Percentiles rank a stretch among this genome's conserved stretches.
These are phyloP conservation scores for Heterodera schachtii DNA, from an alignment of 1,140 invertebrate species.

Conservation along the genomic window DNA sequence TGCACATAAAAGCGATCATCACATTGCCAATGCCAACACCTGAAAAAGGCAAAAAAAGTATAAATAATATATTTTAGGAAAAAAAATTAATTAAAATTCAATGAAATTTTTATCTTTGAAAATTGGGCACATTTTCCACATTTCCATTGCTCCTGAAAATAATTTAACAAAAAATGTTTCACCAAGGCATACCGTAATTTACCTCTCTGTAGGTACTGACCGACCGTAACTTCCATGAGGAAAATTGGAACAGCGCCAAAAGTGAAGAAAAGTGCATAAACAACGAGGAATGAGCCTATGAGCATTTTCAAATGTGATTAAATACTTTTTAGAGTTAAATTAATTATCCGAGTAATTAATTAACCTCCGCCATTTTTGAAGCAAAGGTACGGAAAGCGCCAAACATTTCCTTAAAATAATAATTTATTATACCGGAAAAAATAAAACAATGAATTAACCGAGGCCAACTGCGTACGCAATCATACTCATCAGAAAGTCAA, in stretches of 20 bases:
- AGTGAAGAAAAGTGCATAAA: constrained; percentile 61
- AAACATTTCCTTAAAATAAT: constrained; percentile 67
- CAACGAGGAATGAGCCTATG: constrained; percentile 61
- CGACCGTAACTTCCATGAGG: constrained; percentile 77
- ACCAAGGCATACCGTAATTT: constrained; percentile 66
- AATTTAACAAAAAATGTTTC: constrained; percentile 53
- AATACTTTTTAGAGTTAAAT: background rate
- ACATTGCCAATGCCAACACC: constrained; percentile 65
- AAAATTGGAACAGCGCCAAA: constrained; percentile 75
- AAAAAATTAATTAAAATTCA: constrained; percentile 8
- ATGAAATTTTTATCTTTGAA: constrained; percentile 73
- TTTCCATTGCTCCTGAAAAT: constrained; percentile 71
- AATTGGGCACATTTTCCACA: constrained; percentile 79
- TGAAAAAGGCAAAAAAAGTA: constrained; percentile 11
- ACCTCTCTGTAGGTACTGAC: constrained; percentile 78
- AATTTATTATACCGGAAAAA: background rate
- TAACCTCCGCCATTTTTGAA: constrained; percentile 68
- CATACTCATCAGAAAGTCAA: constrained; percentile 61
- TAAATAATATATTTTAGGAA: background rate
- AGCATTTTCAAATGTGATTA: background rate
- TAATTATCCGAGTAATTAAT: background rate
- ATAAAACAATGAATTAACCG: constrained; percentile 36
- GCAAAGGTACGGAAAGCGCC: constrained; percentile 69
- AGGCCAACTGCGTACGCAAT: constrained; percentile 88
- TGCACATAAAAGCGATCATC: constrained; percentile 65